Percentiles rank a stretch among this genome's conserved stretches.
These are phyloP conservation scores for Oceanodroma tethys DNA, from an alignment of 2,113 vertebrate species.

Conservation along the genomic window DNA sequence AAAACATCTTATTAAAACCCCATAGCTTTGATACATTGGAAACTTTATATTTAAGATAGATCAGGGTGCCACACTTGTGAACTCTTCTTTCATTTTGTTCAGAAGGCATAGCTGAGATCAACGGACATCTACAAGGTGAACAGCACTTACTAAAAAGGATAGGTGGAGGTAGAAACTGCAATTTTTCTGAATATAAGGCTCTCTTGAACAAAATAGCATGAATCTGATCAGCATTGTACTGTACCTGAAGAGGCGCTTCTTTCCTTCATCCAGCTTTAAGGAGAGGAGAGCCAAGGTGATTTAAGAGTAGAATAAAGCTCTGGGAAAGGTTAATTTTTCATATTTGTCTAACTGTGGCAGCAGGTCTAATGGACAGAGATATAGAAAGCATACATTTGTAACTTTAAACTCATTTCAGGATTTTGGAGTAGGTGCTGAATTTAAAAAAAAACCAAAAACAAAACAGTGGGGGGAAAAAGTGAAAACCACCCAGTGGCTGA, in stretches of 20 bases:
- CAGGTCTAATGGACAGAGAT: neutral
- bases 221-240: neutral
- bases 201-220: neutral
- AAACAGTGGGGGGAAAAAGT: neutral
- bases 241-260: neutral
- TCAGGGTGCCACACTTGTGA: neutral
- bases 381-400: neutral
- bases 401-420: neutral
- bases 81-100: rapidly evolving
- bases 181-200: neutral
- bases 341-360: neutral
- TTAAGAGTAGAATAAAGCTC: neutral
- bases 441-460: neutral
- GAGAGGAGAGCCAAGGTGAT: neutral
- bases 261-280: neutral
- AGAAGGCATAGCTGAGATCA: neutral
- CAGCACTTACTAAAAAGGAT: neutral
- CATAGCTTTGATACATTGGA: rapidly evolving
- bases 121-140: neutral
- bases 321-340: neutral
- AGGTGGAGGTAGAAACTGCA: neutral
- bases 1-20: neutral
- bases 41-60: neutral
- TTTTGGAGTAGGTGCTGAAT: neutral
- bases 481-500: neutral